A percentile compares a stretch with the other conserved stretches of the same genome.
Conservation (phyloP, 2,888 invertebrate species). For the Epinotia demarniana region DNA sequence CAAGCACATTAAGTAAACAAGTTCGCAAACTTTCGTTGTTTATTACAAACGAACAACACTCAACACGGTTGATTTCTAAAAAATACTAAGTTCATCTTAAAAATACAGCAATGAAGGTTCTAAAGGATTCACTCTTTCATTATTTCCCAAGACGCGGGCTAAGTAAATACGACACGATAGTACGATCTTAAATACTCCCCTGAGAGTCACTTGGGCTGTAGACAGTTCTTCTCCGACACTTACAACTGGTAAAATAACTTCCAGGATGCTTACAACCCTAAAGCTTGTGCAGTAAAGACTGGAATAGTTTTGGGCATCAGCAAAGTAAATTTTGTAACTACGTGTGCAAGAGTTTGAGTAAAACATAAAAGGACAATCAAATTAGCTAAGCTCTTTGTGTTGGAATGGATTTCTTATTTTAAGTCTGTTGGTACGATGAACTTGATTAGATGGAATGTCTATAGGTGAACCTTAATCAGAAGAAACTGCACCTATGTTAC, state of each 20-base stretch:
- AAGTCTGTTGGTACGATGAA: slow-evolving; percentile 5
- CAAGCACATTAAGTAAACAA: background rate
- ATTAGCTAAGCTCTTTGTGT: slow-evolving; percentile 33
- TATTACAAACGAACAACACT: background rate
- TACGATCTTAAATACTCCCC: slow-evolving; percentile 41
- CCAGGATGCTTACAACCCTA: slow-evolving; percentile 13
- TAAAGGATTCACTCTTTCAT: slow-evolving; percentile 36
- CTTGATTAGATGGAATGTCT: slow-evolving; percentile 6
- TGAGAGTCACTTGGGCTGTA: slow-evolving; percentile 19
- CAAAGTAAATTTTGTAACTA: slow-evolving; percentile 15
- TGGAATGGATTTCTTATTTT: slow-evolving; percentile 29
- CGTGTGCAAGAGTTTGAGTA: slow-evolving; percentile 35
- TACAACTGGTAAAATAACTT: slow-evolving; percentile 8
- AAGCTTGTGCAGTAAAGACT: background rate
- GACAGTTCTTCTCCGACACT: slow-evolving; percentile 25
- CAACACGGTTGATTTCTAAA: slow-evolving; percentile 2
- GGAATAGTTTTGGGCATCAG: background rate
- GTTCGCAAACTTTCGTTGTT: background rate
- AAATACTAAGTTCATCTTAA: slow-evolving; percentile 4
- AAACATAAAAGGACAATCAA: slow-evolving; percentile 27
- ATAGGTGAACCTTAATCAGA: background rate
- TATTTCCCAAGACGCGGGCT: slow-evolving; percentile 49
- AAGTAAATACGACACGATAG: slow-evolving; percentile 48
- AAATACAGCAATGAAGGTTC: slow-evolving; percentile 14
- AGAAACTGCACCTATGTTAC: background rate